Base-by-base conservation (phyloP, 2,113 vertebrate species). In the Neogale vison region DNA sequence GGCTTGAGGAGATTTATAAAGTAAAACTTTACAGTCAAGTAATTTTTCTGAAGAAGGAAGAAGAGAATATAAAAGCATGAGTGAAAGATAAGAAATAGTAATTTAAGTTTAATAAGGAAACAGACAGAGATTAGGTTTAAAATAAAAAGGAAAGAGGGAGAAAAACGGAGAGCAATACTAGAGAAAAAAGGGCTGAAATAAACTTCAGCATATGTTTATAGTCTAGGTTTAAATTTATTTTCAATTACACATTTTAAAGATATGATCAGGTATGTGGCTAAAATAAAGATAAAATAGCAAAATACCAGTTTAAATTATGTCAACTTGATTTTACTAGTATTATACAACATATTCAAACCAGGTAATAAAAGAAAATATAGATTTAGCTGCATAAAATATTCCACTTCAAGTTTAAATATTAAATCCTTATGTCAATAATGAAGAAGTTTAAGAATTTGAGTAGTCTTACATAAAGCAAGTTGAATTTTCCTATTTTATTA, bases 381-480 rank as follows among this genome's bases (percentile, higher is more conserved):
- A 90, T 59, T 87, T 87, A 82, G 65, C 12, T 72, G 88, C 77
- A 61, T 71, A 82, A 67, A 82, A 87, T 74, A 97, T 86, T 86
- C 23, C 9, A 89, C 7, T 89, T 85, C 47, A 90, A 50, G 9
- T 88, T 93, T 90, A 92, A 90, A 82, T 77, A 89, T 82, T 90
- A 92, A 96, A 86, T 86, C 65, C 57, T 94, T 50, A 15, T 42
- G 45, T 90, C 18, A 82, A 65, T 34, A 90, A 14, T 79, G 17
- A 96, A 96, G 34, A 94, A 87, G 3, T 65, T 69, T 71, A 85
- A 74, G 45, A 88, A 94, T 83, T 39, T 52, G 72, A 89, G 90
- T 17, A 59, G 20, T 95, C 18, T 63, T 89, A 63, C 10, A 52
- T 42, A 65, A 92, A 83, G 57, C n/a, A 88, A 88, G 29, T 47